These are phyloP conservation scores for Ptilorrhoa leucosticta DNA, from an alignment of 2,113 vertebrate genomes.

Conservation along the genomic window DNA sequence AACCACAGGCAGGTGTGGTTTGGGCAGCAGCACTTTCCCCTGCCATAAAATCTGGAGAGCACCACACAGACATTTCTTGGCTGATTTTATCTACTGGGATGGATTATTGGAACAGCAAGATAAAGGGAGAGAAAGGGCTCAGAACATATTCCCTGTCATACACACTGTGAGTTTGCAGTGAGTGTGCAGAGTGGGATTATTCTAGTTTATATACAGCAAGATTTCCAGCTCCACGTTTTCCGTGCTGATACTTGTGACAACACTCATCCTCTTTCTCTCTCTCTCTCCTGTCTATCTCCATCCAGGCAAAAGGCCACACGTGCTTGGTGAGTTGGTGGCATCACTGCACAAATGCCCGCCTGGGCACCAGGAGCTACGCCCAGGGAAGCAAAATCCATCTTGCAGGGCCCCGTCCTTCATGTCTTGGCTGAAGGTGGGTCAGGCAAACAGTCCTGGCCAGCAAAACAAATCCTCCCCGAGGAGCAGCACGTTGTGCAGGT, in stretches of 20 bases:
- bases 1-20: neutral
- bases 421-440: neutral
- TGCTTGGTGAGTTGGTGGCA: neutral
- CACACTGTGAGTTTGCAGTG: neutral
- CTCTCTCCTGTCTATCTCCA: neutral
- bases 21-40: neutral
- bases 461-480: neutral
- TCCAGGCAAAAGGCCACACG: neutral
- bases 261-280: neutral
- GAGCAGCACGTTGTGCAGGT: neutral
- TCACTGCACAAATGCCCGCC: neutral
- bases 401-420: neutral
- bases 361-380: neutral
- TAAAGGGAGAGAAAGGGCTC: neutral
- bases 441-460: neutral
- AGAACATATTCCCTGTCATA: neutral
- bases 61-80: rapidly evolving
- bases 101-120: neutral
- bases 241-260: neutral
- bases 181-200: neutral
- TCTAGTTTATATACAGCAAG: neutral
- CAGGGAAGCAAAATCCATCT: neutral
- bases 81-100: neutral
- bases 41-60: neutral
- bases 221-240: neutral